Evolutionary conservation across 2,113 vertebrate genomes (phyloP).

Genomic region (Bos indicus): DNA sequence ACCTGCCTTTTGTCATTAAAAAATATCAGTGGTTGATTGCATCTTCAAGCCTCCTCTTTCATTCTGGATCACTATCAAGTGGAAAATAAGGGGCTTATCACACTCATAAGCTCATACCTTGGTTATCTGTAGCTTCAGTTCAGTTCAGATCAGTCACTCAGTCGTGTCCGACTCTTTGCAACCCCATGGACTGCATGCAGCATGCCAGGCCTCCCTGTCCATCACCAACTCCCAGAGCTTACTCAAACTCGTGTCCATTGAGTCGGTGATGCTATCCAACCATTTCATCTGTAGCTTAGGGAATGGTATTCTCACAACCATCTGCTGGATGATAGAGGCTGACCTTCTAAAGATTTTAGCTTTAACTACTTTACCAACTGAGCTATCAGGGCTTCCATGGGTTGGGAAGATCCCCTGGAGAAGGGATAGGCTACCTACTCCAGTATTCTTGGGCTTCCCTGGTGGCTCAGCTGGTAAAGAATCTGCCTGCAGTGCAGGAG

Average conservation of each 20-base stretch:
- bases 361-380: background rate
- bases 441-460: background rate
- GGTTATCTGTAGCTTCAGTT: background rate
- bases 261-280: background rate
- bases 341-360: background rate
- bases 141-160: background rate
- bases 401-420: background rate
- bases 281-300: background rate
- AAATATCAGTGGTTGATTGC: background rate
- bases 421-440: background rate
- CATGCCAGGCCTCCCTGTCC: background rate
- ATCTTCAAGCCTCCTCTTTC: background rate
- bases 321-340: background rate
- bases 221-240: background rate
- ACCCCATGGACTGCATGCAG: background rate
- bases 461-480: background rate
- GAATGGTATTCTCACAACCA: background rate
- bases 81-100: background rate
- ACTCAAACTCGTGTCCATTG: accelerated
- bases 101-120: background rate
- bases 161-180: accelerated
- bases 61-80: background rate
- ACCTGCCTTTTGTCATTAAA: background rate
- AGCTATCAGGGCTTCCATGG: background rate
- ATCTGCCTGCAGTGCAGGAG: background rate